Percentiles rank a stretch among this genome's conserved stretches.
Evolutionary conservation across 1,140 invertebrate genomes (phyloP).

Genomic region (Yoshiicerus persimilis): DNA sequence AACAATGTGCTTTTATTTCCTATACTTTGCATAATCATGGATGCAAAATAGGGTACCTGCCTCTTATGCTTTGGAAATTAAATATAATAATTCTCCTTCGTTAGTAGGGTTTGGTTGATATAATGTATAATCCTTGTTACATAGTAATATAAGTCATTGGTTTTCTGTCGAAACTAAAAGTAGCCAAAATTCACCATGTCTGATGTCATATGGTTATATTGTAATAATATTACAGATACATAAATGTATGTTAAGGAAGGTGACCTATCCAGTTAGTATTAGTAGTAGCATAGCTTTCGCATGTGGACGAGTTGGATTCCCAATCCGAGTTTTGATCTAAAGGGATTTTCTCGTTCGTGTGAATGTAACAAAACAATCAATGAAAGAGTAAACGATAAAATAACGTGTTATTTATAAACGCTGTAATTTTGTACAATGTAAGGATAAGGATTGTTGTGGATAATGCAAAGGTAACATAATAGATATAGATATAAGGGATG

Average conservation of each 20-base stretch:
- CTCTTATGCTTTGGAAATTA: neutral
- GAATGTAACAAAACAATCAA: neutral
- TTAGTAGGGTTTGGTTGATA: too few species aligned
- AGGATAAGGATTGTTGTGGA: neutral
- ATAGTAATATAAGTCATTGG: too few species aligned
- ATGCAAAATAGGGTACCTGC: neutral
- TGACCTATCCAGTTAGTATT: too few species aligned
- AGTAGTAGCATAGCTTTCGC: neutral
- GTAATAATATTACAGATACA: too few species aligned
- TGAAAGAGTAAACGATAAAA: neutral
- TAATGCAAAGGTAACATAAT: neutral
- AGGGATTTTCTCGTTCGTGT: slow-evolving; percentile 10
- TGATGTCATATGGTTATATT: too few species aligned
- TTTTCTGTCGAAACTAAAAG: too few species aligned
- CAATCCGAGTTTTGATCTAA: slow-evolving; percentile 3
- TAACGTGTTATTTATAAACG: neutral
- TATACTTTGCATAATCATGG: neutral
- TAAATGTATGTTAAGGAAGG: too few species aligned
- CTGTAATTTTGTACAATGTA: neutral
- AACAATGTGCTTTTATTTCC: neutral
- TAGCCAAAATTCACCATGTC: too few species aligned
- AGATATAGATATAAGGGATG: neutral
- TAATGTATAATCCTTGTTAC: too few species aligned
- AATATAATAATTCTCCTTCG: too few species aligned
- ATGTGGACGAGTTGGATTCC: neutral